Conservation (phyloP, 2,797 vertebrate species). For the Lithobates sylvaticus region DNA sequence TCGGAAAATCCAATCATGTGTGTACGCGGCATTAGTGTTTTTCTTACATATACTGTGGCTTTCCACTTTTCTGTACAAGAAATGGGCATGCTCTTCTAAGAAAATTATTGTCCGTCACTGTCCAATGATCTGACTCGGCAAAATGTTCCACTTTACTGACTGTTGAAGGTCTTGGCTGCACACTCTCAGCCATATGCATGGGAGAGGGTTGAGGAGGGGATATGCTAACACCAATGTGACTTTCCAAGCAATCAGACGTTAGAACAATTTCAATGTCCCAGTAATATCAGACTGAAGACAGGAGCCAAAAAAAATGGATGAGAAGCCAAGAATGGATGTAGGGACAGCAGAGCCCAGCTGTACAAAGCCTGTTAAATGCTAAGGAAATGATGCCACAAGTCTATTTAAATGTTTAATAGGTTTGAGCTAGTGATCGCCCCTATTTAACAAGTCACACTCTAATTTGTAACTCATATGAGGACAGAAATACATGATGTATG, state of each 20-base stretch:
- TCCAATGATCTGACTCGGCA: neutral
- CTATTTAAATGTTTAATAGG: slow-evolving; percentile 14
- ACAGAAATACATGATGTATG: neutral
- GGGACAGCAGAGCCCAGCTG: slow-evolving; percentile 21
- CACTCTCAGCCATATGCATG: neutral
- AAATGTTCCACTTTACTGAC: neutral
- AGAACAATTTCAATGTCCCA: slow-evolving; percentile 23
- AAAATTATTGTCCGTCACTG: neutral
- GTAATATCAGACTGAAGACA: slow-evolving; percentile 28
- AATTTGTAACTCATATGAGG: neutral
- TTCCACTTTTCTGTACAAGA: neutral
- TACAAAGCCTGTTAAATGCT: neutral
- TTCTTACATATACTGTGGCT: too few species aligned
- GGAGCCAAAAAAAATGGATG: slow-evolving; percentile 27
- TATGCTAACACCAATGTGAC: neutral
- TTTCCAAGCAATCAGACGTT: neutral
- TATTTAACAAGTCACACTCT: neutral
- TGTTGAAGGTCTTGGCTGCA: neutral
- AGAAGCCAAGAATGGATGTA: neutral
- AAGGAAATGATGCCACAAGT: slow-evolving; percentile 1
- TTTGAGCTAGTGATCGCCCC: neutral
- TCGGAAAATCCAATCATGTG: too few species aligned
- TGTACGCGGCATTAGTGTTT: too few species aligned
- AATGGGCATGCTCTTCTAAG: neutral
- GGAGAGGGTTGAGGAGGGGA: neutral